These are phyloP conservation scores for Mycteria americana DNA, from an alignment of 2,797 vertebrate species.

Conservation along the genomic window DNA sequence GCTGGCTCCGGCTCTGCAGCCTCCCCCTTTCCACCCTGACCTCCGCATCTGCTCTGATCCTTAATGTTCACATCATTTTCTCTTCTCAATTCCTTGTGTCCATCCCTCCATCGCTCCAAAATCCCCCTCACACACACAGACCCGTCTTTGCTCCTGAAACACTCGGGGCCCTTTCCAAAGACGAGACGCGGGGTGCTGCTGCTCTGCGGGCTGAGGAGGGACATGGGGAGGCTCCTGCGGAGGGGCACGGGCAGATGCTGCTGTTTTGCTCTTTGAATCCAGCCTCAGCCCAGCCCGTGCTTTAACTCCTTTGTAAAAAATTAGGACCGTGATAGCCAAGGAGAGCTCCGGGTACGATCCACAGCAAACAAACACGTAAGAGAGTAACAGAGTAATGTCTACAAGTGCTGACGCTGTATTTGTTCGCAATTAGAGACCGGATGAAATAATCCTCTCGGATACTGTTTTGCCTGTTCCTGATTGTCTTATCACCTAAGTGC, in stretches of 20 bases:
- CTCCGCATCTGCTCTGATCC: not conserved
- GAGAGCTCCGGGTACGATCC: not conserved
- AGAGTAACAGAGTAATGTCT: not conserved
- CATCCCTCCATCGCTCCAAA: not conserved
- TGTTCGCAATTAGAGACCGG: not conserved
- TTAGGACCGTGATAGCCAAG: rapidly evolving
- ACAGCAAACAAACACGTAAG: rapidly evolving
- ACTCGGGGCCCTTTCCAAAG: not conserved
- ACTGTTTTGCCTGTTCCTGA: rapidly evolving
- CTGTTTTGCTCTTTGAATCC: not conserved
- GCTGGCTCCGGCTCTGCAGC: not conserved
- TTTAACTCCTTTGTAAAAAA: not conserved
- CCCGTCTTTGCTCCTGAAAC: not conserved
- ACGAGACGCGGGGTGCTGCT: not conserved
- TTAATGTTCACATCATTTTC: not conserved
- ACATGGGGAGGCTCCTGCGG: not conserved
- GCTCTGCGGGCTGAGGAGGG: not conserved
- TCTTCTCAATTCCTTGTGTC: not conserved
- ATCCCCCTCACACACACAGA: rapidly evolving
- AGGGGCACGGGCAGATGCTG: not conserved
- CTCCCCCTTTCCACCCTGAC: not conserved
- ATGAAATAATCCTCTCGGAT: not conserved
- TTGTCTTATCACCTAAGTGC: not conserved
- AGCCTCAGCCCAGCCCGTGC: not conserved
- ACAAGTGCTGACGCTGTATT: not conserved